Conservation (phyloP, 2,888 invertebrate species). For the Mesoligia furuncula region DNA sequence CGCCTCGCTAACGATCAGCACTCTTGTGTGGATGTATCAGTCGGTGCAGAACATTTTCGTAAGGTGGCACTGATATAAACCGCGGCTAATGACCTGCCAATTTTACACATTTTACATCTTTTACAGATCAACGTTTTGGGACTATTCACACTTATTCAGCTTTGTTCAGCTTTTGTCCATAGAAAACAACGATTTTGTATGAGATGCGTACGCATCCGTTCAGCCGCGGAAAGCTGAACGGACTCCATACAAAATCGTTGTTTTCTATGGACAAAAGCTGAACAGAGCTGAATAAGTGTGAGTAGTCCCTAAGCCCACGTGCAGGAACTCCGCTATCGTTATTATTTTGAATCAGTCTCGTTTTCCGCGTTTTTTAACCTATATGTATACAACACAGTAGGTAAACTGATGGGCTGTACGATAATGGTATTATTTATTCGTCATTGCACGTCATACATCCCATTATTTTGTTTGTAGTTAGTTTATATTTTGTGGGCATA, state of each 20-base stretch:
- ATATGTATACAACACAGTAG: background rate
- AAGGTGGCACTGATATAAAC: slow-evolving; percentile 58
- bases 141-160: too few relatives aligned
- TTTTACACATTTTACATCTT: background rate
- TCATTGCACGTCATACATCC: background rate
- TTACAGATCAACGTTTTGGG: background rate
- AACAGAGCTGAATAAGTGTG: too few relatives aligned
- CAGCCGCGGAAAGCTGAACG: too few relatives aligned
- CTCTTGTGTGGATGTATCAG: slow-evolving; percentile 12
- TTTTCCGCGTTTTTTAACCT: background rate
- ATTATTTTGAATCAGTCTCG: background rate
- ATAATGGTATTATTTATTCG: background rate
- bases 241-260: too few relatives aligned
- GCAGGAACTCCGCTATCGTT: background rate
- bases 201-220: too few relatives aligned
- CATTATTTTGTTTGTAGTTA: background rate
- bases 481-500: background rate
- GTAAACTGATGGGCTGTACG: background rate
- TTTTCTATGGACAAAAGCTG: too few relatives aligned
- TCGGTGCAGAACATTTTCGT: slow-evolving; percentile 37
- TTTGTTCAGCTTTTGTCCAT: too few relatives aligned
- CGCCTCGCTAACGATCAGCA: slow-evolving; percentile 8
- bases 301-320: too few relatives aligned
- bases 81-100: background rate
- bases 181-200: too few relatives aligned